Base-by-base conservation (phyloP, 2,888 invertebrate species). In the Hypercompe scribonia region DNA sequence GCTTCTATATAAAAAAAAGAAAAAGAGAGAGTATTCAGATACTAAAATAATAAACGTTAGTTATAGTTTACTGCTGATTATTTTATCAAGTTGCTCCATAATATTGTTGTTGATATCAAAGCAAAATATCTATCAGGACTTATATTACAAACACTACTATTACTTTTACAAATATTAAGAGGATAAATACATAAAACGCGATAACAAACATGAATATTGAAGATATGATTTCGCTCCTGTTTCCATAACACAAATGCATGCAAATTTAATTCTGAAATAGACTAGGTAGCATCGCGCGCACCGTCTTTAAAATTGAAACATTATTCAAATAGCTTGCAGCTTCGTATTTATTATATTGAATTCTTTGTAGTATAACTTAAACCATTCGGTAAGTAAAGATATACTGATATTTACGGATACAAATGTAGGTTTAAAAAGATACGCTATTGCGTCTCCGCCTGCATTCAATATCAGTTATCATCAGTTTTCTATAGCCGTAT, bases 161-260 rank as follows among this genome's bases (percentile, higher is more conserved):
- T n/a, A n/a, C n/a, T n/a, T n/a, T n/a, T n/a, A n/a, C n/a, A n/a
- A n/a, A n/a, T n/a, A n/a, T n/a, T n/a, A 65, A 4, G 31, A 34
- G 21, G 18, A 24, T 65, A 42, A 54, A 64, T 8, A 24, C n/a
- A n/a, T 42, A 69, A n/a, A 73, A 65, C 28, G n/a, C 39, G 65
- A 73, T 73, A 69, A 34, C 10, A 42, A 31, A 74, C 74, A 36
- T 42, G 65, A 39, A 66, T 64, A 70, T 74, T 73, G 66, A 68
- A 64, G 31, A 64, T n/a, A n/a, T n/a, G n/a, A n/a, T 39, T 18
- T 63, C 28, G 28, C 61, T 70, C 68, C 74, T 68, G 50, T 63
- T 66, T 31, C 31, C 39, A 74, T 75, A 72, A 77, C 81, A 78
- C 28, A 74, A 77, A 78, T 83, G 83, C 81, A 82, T 77, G 78